phyloP scores from a whole-genome alignment of 2,888 invertebrate species.

The Pandemis cinnamomeana region DNA sequence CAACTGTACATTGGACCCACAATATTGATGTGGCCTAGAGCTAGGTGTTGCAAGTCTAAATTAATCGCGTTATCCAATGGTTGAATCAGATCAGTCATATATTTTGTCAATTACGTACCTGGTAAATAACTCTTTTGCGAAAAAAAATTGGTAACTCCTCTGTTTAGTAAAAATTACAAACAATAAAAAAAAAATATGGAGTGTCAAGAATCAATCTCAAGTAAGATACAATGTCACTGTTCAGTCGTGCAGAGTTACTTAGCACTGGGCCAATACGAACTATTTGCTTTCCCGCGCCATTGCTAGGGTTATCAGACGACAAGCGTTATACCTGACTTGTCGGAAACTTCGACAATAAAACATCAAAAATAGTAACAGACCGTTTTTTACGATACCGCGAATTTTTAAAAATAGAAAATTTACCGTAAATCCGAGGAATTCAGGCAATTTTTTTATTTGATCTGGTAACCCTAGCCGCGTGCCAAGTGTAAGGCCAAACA shows the following conservation, averaged over 20 bases:
- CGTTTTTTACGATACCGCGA: neutral
- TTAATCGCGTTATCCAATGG: too few relatives aligned
- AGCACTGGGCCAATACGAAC: constrained; percentile 15
- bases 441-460: neutral
- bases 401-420: too few relatives aligned
- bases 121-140: too few relatives aligned
- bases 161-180: too few relatives aligned
- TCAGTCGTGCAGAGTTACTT: constrained; percentile 28
- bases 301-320: neutral
- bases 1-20: too few relatives aligned
- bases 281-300: constrained; percentile 33
- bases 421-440: too few relatives aligned
- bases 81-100: too few relatives aligned
- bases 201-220: neutral
- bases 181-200: too few relatives aligned
- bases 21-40: too few relatives aligned
- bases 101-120: too few relatives aligned
- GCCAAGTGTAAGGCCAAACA: constrained; percentile 38
- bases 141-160: too few relatives aligned
- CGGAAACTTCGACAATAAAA: neutral
- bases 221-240: constrained; percentile 3
- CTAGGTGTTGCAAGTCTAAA: too few relatives aligned
- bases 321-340: neutral
- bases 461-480: neutral
- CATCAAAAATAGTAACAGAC: neutral